Evolutionary conservation across 2,888 invertebrate species (phyloP).

Genomic region (Troides oblongomaculatus): DNA sequence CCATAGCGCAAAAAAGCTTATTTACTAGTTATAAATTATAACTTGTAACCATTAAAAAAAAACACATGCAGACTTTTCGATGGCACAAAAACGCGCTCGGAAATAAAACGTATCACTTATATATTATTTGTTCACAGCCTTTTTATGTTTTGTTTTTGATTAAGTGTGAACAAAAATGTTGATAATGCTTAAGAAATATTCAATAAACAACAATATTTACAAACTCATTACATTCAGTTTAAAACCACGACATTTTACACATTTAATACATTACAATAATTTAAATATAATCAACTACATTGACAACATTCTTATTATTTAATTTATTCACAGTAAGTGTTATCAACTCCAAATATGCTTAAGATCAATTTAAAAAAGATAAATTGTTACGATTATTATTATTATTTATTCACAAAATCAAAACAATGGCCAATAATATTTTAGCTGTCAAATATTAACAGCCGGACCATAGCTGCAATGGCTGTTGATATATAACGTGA

Average conservation of each 20-base stretch:
- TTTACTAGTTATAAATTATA: slow-evolving; percentile 11
- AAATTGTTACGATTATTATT: slow-evolving; percentile 5
- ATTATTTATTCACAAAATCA: neutral
- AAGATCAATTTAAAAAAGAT: slow-evolving; percentile 3
- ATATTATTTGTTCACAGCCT: slow-evolving; percentile 64
- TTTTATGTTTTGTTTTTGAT: slow-evolving; percentile 39
- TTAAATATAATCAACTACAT: slow-evolving; percentile 1
- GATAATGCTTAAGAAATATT: slow-evolving; percentile 32
- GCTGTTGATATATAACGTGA: too few species aligned
- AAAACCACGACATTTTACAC: slow-evolving; percentile 10
- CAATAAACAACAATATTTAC: slow-evolving; percentile 29
- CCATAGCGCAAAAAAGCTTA: slow-evolving; percentile 24
- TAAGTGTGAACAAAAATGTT: slow-evolving; percentile 43
- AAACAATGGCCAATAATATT: too few species aligned
- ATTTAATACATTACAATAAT: slow-evolving; percentile 21
- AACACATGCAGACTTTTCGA: slow-evolving; percentile 32
- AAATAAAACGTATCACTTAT: slow-evolving; percentile 30
- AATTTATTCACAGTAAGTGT: neutral
- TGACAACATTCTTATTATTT: slow-evolving; percentile 5
- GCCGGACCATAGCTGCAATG: too few species aligned
- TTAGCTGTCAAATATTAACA: too few species aligned
- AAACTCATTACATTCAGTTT: slow-evolving; percentile 8
- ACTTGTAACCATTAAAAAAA: slow-evolving; percentile 28
- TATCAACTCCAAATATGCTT: neutral
- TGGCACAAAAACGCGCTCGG: slow-evolving; percentile 31